phyloP scores from a whole-genome alignment of 2,888 invertebrate genomes.

The Agrotis exclamationis region DNA sequence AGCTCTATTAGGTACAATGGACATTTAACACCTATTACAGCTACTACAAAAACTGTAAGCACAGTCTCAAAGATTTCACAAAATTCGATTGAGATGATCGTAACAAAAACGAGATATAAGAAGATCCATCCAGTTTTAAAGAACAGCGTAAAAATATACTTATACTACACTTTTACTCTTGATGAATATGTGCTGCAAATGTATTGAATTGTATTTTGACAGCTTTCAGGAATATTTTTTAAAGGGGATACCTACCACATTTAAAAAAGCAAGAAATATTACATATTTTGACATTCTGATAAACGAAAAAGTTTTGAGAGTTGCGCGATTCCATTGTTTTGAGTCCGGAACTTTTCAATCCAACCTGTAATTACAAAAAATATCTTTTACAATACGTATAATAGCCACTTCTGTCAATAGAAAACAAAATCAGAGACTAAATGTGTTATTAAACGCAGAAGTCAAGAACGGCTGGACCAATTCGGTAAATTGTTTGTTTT shows the following conservation, averaged over 20 bases:
- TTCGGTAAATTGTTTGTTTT: too few relatives aligned
- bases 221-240: background rate
- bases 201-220: too few relatives aligned
- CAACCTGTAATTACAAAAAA: slow-evolving; percentile 16
- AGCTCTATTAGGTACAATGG: slow-evolving; percentile 21
- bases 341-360: background rate
- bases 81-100: slow-evolving; percentile 14
- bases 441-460: too few relatives aligned
- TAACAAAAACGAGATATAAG: background rate
- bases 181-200: background rate
- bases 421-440: too few relatives aligned
- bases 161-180: slow-evolving; percentile 1
- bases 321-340: slow-evolving; percentile 1
- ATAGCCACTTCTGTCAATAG: background rate
- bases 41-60: slow-evolving; percentile 16
- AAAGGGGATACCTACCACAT: background rate
- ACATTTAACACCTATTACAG: slow-evolving; percentile 24
- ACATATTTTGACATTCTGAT: background rate
- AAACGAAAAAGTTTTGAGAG: background rate
- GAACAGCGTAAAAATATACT: background rate
- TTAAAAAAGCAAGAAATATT: background rate
- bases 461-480: too few relatives aligned
- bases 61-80: slow-evolving; percentile 38
- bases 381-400: background rate
- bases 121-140: background rate